These are phyloP conservation scores for Sebastes itinus DNA, from an alignment of 2,797 vertebrate species.

Conservation along the genomic window DNA sequence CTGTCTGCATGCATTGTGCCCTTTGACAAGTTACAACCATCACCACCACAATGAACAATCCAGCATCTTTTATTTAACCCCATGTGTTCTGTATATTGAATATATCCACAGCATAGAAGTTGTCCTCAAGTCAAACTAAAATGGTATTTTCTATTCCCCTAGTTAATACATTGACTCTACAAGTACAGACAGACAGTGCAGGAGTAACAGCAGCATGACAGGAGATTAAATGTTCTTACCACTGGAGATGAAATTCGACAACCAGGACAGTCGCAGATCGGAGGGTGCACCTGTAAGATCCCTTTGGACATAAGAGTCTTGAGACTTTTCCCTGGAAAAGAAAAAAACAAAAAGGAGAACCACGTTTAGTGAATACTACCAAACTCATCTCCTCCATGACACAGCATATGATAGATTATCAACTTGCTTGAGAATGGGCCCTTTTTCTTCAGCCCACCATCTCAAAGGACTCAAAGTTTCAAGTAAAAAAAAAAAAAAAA, in stretches of 20 bases:
- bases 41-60: neutral
- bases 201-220: neutral
- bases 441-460: neutral
- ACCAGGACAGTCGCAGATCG: constrained; percentile 98
- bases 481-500: neutral
- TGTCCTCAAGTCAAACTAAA: neutral
- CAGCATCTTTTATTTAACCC: neutral
- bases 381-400: constrained; percentile 14
- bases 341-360: constrained; percentile 26
- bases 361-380: constrained; percentile 6
- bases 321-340: constrained; percentile 93
- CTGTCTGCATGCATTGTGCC: neutral
- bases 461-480: neutral
- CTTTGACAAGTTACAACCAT: neutral
- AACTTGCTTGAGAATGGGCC: neutral
- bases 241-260: constrained; percentile 99
- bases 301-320: constrained; percentile 99
- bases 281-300: constrained; percentile 99
- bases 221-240: constrained; percentile 87
- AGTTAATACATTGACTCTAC: neutral
- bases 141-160: neutral
- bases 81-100: neutral
- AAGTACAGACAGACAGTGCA: neutral
- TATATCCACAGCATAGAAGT: neutral
- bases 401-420: neutral